These are phyloP conservation scores for Xyrauchen texanus DNA, from an alignment of 2,113 vertebrate genomes.

Conservation along the genomic window DNA sequence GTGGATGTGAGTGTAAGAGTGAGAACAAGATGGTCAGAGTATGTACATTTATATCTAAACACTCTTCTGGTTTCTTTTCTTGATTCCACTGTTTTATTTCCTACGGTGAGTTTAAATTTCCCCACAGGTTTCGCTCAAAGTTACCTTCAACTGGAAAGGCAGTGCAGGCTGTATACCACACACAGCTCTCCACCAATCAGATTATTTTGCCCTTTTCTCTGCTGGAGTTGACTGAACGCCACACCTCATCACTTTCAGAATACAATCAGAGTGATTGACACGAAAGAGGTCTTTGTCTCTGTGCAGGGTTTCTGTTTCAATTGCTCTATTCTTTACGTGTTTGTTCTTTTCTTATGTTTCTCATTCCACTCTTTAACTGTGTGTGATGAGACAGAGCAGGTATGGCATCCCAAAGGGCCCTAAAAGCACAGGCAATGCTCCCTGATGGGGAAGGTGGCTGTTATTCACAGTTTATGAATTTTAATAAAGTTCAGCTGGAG, in stretches of 20 bases:
- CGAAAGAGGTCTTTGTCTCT: not conserved
- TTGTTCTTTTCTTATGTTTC: constrained; percentile 40
- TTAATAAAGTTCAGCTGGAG: constrained; percentile 58
- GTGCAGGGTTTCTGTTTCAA: not conserved
- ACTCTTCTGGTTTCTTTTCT: not conserved
- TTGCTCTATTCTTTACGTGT: constrained; percentile 10
- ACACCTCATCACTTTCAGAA: no score
- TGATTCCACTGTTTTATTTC: constrained; percentile 4
- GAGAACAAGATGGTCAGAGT: no score
- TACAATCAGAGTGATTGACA: constrained; percentile 12
- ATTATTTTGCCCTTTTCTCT: not conserved
- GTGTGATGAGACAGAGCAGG: constrained; percentile 37
- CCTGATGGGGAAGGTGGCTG: constrained; percentile 30
- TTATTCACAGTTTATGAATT: constrained; percentile 64
- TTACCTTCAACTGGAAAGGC: not conserved
- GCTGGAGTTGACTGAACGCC: not conserved
- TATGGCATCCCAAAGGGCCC: constrained; percentile 45
- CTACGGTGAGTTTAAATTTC: constrained; percentile 5
- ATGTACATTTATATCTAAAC: not conserved
- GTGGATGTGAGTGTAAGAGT: no score
- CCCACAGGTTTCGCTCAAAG: not conserved
- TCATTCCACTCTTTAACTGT: constrained; percentile 32
- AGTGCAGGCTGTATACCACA: not conserved
- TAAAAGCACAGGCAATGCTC: constrained; percentile 20
- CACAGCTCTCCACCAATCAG: constrained; percentile 7